phyloP scores from a whole-genome alignment of 2,113 vertebrate genomes.

The Loxodonta africana region DNA sequence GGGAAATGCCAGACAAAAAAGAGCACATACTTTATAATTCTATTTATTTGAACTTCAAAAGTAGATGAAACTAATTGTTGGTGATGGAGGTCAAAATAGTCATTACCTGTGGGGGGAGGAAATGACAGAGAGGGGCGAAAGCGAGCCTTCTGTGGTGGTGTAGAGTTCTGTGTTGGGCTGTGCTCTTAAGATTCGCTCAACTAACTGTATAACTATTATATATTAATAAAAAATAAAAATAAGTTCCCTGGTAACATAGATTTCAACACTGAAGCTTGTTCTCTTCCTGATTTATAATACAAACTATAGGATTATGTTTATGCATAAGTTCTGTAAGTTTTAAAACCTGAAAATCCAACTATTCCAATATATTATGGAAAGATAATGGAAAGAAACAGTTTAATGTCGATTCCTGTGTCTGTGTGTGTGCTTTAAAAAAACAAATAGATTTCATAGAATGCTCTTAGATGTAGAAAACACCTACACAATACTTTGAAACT shows the following conservation, averaged over 20 bases:
- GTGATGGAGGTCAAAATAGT: not conserved
- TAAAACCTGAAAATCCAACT: constrained; percentile 25
- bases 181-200: not conserved
- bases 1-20: not conserved
- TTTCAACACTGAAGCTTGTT: constrained; percentile 39
- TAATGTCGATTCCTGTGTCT: not conserved
- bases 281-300: not conserved
- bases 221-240: not conserved
- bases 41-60: not conserved
- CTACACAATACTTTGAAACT: constrained; percentile 48
- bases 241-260: not conserved
- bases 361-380: not conserved
- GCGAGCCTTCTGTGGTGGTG: not conserved
- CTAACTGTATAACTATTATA: not conserved
- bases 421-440: constrained; percentile 11
- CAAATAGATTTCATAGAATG: constrained; percentile 29
- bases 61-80: not conserved
- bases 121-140: not conserved
- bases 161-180: not conserved
- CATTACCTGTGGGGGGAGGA: not conserved
- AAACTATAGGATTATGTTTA: not conserved
- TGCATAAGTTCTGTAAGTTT: constrained; percentile 8
- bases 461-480: constrained; percentile 43
- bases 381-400: not conserved
- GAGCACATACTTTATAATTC: not conserved